Evolutionary conservation across 2,797 vertebrate genomes (phyloP).

Genomic region (Phrynocephalus vlangalii): DNA sequence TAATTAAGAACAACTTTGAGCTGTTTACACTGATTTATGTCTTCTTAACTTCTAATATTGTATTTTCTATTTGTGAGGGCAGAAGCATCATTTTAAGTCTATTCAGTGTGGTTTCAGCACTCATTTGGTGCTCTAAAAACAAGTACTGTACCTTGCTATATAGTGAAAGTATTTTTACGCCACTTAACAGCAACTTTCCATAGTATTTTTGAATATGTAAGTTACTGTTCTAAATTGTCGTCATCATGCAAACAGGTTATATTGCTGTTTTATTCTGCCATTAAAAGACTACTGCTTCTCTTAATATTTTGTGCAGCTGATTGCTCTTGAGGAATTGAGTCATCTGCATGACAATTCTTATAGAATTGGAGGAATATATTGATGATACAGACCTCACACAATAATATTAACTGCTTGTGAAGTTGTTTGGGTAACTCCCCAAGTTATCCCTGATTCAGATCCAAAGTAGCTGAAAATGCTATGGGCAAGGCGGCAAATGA

Average conservation of each 20-base stretch:
- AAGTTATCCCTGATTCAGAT: background rate
- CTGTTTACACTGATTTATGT: background rate
- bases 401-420: background rate
- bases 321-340: background rate
- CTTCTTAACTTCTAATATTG: background rate
- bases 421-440: background rate
- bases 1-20: background rate
- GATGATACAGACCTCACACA: background rate
- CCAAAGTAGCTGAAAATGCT: background rate
- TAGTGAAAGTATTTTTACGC: background rate
- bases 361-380: background rate
- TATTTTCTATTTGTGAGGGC: background rate
- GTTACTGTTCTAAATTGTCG: background rate
- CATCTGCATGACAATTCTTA: background rate
- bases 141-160: background rate
- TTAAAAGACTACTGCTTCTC: too few species aligned
- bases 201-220: background rate
- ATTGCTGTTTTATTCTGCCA: background rate
- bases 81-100: background rate
- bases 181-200: background rate
- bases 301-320: background rate
- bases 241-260: background rate
- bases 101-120: background rate
- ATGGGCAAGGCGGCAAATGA: background rate
- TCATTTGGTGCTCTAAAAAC: background rate